Percentiles rank a stretch among this genome's conserved stretches.
phyloP scores from a whole-genome alignment of 1,140 invertebrate species.

The Polyergus mexicanus region DNA sequence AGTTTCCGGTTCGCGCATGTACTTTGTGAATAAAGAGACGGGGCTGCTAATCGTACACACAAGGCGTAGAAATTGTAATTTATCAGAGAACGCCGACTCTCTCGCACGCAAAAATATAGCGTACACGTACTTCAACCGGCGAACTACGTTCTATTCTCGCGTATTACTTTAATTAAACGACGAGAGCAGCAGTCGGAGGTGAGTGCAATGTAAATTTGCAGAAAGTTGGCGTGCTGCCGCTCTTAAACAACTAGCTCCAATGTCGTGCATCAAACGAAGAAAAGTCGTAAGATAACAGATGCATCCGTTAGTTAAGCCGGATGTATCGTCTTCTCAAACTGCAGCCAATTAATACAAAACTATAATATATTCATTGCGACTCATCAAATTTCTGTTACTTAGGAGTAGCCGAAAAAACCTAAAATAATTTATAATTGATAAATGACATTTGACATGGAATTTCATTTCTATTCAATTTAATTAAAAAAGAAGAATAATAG shows the following conservation, averaged over 20 bases:
- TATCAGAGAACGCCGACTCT: conserved; percentile 23
- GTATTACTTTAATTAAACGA: conserved; percentile 62
- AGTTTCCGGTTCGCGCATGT: conserved; percentile 38
- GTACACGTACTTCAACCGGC: conserved; percentile 39
- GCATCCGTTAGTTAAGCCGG: conserved; percentile 33
- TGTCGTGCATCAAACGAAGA: conserved; percentile 46
- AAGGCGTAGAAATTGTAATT: conserved; percentile 56
- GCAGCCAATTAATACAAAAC: conserved; percentile 14
- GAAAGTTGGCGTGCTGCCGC: conserved; percentile 41
- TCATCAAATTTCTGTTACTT: not conserved
- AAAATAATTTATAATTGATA: not conserved
- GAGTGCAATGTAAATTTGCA: conserved; percentile 55
- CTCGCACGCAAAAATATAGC: conserved; percentile 47
- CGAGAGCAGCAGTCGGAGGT: conserved; percentile 1
- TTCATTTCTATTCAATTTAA: not conserved
- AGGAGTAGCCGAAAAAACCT: not conserved
- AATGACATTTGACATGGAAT: not conserved
- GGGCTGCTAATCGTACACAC: conserved; percentile 19
- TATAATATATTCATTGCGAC: conserved; percentile 5
- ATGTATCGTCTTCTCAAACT: conserved; percentile 10
- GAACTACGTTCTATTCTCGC: conserved; percentile 51
- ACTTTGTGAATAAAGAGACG: conserved; percentile 47
- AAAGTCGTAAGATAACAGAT: conserved; percentile 56
- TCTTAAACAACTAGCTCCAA: conserved; percentile 49
- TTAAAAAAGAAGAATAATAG: not conserved